A percentile compares a stretch with the other conserved stretches of the same genome.
Conservation (phyloP, 2,888 invertebrate genomes). For the Heteromyza rotundicornis region DNA sequence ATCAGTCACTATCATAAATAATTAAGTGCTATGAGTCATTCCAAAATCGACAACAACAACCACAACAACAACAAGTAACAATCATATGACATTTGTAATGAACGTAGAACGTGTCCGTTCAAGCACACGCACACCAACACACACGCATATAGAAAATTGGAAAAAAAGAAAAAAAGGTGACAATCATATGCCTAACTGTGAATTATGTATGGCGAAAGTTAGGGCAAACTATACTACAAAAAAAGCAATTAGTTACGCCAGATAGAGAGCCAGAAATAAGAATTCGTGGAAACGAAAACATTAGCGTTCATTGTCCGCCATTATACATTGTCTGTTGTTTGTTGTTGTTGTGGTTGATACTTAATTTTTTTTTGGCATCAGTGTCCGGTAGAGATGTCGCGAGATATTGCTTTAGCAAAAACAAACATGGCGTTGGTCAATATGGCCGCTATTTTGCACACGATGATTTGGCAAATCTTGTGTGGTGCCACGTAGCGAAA, state of each 20-base stretch:
- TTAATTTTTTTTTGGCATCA: neutral
- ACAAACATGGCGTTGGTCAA: neutral
- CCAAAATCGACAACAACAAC: conserved; percentile 28
- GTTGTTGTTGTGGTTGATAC: neutral
- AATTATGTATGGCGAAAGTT: too few species aligned
- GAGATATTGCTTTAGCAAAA: conserved; percentile 5
- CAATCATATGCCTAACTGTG: too few species aligned
- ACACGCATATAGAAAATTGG: neutral
- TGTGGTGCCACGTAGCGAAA: too few species aligned
- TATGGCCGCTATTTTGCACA: conserved; percentile 22
- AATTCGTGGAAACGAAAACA: neutral
- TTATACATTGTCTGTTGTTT: neutral
- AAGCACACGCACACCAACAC: conserved; percentile 22
- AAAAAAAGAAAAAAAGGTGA: too few species aligned
- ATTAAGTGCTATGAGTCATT: conserved; percentile 36
- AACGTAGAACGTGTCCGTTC: conserved; percentile 6
- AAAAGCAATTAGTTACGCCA: conserved; percentile 12
- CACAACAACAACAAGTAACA: conserved; percentile 2
- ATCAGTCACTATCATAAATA: conserved; percentile 20
- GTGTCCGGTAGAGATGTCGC: too few species aligned
- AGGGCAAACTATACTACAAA: neutral
- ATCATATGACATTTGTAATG: conserved; percentile 41
- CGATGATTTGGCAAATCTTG: conserved; percentile 23
- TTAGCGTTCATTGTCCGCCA: too few species aligned
- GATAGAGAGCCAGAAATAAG: neutral